Percentiles rank a stretch among this genome's conserved stretches.
phyloP scores from a whole-genome alignment of 2,113 vertebrate species.

The Gopherus flavomarginatus region DNA sequence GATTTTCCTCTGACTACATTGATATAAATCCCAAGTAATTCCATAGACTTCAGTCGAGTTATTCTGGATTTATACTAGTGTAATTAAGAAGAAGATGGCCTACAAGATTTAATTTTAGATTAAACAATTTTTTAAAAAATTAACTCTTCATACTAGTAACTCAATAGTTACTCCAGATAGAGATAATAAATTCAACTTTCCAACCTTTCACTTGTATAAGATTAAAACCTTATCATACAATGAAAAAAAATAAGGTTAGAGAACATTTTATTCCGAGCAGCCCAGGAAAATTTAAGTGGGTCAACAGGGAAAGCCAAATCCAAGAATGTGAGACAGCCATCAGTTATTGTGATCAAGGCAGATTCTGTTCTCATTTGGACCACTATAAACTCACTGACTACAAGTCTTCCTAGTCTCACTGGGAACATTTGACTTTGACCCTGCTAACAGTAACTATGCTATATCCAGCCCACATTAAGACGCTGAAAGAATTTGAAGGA shows the following conservation, averaged over 20 bases:
- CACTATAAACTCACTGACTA: background rate
- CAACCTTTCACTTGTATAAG: background rate
- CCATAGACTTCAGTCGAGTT: background rate
- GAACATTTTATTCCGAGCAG: background rate
- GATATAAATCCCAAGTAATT: background rate
- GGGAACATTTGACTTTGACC: background rate
- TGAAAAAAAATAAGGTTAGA: background rate
- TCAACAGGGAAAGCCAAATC: background rate
- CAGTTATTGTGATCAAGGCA: background rate
- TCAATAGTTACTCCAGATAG: conserved; percentile 5
- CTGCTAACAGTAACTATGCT: background rate
- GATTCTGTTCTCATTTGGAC: background rate
- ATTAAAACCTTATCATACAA: conserved; percentile 34
- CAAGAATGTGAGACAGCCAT: background rate
- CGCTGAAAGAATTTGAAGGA: background rate
- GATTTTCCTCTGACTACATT: background rate
- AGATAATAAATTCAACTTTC: background rate
- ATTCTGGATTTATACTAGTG: background rate
- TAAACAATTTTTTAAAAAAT: background rate
- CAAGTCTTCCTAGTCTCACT: background rate
- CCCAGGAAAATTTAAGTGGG: background rate
- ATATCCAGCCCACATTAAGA: background rate
- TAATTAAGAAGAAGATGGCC: background rate
- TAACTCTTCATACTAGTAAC: background rate
- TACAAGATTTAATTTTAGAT: background rate